Base-by-base conservation (phyloP, 2,888 invertebrate genomes). In the Microchrysa polita region DNA sequence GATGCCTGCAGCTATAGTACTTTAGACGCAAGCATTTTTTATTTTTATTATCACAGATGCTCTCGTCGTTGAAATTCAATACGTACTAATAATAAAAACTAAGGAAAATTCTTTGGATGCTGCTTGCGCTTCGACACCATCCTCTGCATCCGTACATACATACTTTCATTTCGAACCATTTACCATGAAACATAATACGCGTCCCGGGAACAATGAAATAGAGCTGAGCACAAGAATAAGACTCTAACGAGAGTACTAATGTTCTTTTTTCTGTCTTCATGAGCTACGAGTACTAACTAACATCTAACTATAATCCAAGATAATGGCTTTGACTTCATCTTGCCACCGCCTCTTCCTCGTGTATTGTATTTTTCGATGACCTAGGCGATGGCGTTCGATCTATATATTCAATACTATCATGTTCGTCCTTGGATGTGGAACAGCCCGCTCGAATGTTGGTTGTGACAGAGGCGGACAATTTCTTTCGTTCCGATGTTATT, bases 371-470 rank as follows among this genome's bases (percentile, higher is more conserved):
- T n/a, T n/a, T 72, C 1, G 48, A 60, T 71, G 78, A 77, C 65
- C 77, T 77, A 5, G 83, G 84, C 12, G 85, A 84, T 2, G 84
- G 84, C 42, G 84, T 83, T 40, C 84, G 81, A 78, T 85, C 84
- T 73, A 85, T 85, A 77, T 79, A 84, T 73, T 84, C 84, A 75
- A 85, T 80, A 74, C 76, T 80, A 59, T 83, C 84, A 67, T 79
- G 78, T 69, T 82, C 82, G 52, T 81, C 65, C 7, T 44, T 59
- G 20, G 40, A 20, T 7, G 27, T 34, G 14, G 73, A 73, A 22
- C 75, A 74, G 2, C 74, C 69, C 0, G 73, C 73, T 20, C 63
- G 59, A 10, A 5, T 23, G 52, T 14, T 23, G 23, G 59, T 10
- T 2, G 59, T 14, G 14, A n/a, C 34, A 5, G 61, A 61, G 16